phyloP scores from a whole-genome alignment of 1,140 invertebrate species.

The Meteorus sp. region DNA sequence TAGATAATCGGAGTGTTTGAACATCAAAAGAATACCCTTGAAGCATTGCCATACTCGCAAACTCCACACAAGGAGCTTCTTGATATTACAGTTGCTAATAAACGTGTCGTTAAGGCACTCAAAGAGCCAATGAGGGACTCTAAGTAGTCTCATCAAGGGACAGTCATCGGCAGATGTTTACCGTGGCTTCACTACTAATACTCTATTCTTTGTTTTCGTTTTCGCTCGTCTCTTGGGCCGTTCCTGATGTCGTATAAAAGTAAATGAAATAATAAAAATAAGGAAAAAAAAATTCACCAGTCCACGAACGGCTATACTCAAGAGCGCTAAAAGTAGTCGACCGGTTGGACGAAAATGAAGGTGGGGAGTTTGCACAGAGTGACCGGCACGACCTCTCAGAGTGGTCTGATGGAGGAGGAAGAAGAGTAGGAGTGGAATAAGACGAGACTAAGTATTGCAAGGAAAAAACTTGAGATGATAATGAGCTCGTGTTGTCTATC shows the following conservation, averaged over 20 bases:
- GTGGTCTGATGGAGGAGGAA: neutral
- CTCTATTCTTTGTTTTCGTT: neutral
- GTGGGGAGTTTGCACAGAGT: slow-evolving; percentile 2
- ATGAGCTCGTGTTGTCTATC: neutral
- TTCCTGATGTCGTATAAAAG: neutral
- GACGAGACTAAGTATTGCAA: neutral
- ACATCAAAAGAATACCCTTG: too few species aligned
- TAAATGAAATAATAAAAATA: neutral
- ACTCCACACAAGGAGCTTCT: neutral
- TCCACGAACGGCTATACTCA: neutral
- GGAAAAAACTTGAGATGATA: slow-evolving; percentile 11
- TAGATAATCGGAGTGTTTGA: too few species aligned
- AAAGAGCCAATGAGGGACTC: neutral
- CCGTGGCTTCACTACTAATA: neutral
- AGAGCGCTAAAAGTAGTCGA: slow-evolving; percentile 20
- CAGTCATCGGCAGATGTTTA: slow-evolving; percentile 14
- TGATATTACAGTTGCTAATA: neutral
- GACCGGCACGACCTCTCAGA: slow-evolving; percentile 2
- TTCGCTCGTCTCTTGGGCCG: neutral
- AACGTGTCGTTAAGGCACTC: neutral
- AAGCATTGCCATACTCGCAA: too few species aligned
- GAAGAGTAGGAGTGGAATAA: neutral
- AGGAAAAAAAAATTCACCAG: neutral
- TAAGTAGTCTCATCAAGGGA: slow-evolving; percentile 10
- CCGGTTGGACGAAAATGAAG: slow-evolving; percentile 14